Base-by-base conservation (phyloP, 2,797 vertebrate genomes). In the Peromyscus attwateri region DNA sequence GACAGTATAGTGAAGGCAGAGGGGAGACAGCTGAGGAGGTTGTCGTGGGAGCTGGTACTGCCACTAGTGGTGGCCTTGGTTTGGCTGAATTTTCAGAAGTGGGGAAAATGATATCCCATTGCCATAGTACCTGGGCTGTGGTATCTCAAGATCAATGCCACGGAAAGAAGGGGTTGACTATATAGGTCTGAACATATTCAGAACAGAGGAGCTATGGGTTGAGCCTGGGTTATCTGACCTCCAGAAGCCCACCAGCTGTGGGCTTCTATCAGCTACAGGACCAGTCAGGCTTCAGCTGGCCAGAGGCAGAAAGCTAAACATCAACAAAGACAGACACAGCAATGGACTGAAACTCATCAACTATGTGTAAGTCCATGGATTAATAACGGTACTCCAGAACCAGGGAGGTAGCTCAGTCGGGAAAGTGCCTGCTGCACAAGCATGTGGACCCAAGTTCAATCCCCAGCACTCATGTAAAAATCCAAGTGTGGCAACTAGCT, bases 181-280 rank as follows among this genome's bases (percentile, higher is more conserved):
- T 91, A 75, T 77, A 82, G 43, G 57, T 60, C 66, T 40, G 40
- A 98, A 92, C 89, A n/a, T 25, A 77, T 27, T 80, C 31, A 77
- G 29, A 83, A 52, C 6, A 79, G 52, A 92, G 91, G 37, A 79
- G 34, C 62, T 5, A 75, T 4, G 21, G 79, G 55, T 79, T 68
- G 91, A 96, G 70, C 43, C 83, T 76, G 25, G 25, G 81, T 34
- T 25, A 83, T 79, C 55, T 66, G 76, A 79, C 40, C 80, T 77
- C 37, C 31, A 81, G 73, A 83, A 95, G 91, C 40, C 29, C 49
- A 12, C 43, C 43, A 91, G 16, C 76, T 75, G 43, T 71, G 68
- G 62, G 43, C 73, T 88, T 92, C 23, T 77, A 84, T 11, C 13
- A 91, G 57, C 40, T 52, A 17, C 40, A 5, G 0, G 27, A 81